Base-by-base conservation (phyloP, 1,140 invertebrate genomes). In the Drosophila sproati region DNA sequence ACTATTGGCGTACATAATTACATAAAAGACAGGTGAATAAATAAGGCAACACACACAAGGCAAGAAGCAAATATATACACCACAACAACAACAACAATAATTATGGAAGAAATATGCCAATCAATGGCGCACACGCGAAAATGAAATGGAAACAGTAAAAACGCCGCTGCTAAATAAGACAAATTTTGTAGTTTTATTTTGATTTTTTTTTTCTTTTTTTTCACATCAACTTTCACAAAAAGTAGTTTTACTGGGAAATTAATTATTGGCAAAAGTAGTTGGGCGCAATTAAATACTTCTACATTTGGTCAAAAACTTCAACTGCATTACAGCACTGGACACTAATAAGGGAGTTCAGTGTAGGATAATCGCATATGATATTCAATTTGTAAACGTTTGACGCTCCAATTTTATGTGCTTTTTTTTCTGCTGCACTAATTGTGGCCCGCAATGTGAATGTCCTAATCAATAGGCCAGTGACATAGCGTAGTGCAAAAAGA, bases 141-240 rank as follows among this genome's bases (percentile, higher is more conserved):
- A 87, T 75, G 51, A 85, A 86, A 70, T 63, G 79, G 88, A 86
- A 86, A 82, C 61, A 79, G 66, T 59, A 72, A 57, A 63, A 67
- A 68, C 55, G 48, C 31, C 43, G 34, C 52, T 57, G 61, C 67
- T 76, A 82, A 67, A 80, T 80, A 73, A 78, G 78, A 85, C 72
- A 73, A 80, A 85, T 72, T 68, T 51, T 79, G 64, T 64, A 73
- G 64, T 66, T 63, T 66, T 55, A 35, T 60, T 76, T 62, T 20
- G 20, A 20, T 20, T 20, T 20, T 20, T 20, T 20, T 20, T 20
- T 20, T 20, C 1, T 20, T 76, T 62, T 71, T 60, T 62, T 79
- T 83, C 73, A 83, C 77, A 88, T 67, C 73, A 87, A 87, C 82
- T 82, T 82, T 82, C 82, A 86, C 85, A 87, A 88, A 87, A 54